Conservation (phyloP, 2,113 vertebrate genomes). For the Bothrops jararaca region DNA sequence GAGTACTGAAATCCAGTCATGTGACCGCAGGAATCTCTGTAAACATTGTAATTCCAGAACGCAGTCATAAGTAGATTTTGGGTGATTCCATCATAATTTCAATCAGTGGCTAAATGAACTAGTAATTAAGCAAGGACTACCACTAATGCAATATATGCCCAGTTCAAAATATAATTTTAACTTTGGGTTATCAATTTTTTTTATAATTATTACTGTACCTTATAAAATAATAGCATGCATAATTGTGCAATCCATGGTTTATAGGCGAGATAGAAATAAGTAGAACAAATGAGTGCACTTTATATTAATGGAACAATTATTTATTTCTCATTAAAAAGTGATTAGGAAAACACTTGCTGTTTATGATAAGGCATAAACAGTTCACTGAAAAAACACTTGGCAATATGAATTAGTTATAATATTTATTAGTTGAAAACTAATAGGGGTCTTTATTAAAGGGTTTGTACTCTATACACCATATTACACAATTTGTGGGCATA, state of each 20-base stretch:
- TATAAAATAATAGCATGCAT: constrained; percentile 27
- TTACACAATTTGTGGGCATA: neutral
- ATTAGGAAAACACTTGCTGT: constrained; percentile 62
- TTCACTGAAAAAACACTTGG: constrained; percentile 51
- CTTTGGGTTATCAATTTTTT: constrained; percentile 17
- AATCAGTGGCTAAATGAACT: neutral
- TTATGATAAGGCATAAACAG: constrained; percentile 55
- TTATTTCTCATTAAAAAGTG: constrained; percentile 66
- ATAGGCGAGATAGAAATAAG: constrained; percentile 33
- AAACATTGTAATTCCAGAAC: neutral
- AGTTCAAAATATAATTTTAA: neutral
- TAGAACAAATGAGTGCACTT: constrained; percentile 47
- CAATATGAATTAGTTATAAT: constrained; percentile 51
- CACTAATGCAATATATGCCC: neutral
- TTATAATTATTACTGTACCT: constrained; percentile 10
- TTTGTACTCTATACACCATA: constrained; percentile 10
- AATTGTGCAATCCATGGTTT: neutral
- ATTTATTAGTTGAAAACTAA: constrained; percentile 45
- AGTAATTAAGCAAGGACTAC: neutral
- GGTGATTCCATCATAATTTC: neutral
- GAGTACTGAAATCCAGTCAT: neutral
- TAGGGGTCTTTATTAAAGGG: constrained; percentile 27
- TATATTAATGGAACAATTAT: constrained; percentile 62
- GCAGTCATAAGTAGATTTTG: neutral
- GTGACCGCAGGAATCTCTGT: neutral